Percentiles rank a stretch among this genome's conserved stretches.
Evolutionary conservation across 2,888 invertebrate species (phyloP).

Genomic region (Ophraella communa): DNA sequence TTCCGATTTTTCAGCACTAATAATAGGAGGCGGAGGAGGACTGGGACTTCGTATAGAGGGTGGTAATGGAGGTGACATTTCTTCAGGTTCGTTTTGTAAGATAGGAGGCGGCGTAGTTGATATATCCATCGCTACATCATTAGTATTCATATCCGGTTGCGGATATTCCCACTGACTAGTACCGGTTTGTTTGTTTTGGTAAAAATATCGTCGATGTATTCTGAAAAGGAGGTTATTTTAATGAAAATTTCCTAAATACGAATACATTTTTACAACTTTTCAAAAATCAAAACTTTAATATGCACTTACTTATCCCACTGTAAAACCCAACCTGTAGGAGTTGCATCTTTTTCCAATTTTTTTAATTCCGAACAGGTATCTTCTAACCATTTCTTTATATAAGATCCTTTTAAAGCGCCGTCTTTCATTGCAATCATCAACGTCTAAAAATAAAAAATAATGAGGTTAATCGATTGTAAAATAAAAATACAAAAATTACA

Average conservation of each 20-base stretch:
- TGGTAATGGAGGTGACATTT: constrained; percentile 50
- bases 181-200: constrained; percentile 66
- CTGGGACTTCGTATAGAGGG: constrained; percentile 46
- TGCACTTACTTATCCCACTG: constrained; percentile 76
- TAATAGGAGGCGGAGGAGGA: constrained; percentile 53
- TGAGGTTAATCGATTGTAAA: too few relatives aligned
- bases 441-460: constrained; percentile 61
- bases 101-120: constrained; percentile 64
- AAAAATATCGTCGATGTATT: constrained; percentile 72
- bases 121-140: constrained; percentile 67
- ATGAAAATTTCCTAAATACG: background rate
- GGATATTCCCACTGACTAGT: constrained; percentile 73
- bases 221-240: constrained; percentile 58
- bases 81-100: constrained; percentile 48
- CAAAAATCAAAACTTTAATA: constrained; percentile 40
- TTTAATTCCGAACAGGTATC: constrained; percentile 67
- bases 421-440: constrained; percentile 68
- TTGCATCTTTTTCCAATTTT: constrained; percentile 69
- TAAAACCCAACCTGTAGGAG: constrained; percentile 73
- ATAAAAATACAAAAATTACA: too few relatives aligned
- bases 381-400: constrained; percentile 68
- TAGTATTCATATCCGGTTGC: constrained; percentile 60
- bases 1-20: constrained; percentile 36
- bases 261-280: background rate
- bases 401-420: constrained; percentile 65